Evolutionary conservation across 2,797 vertebrate genomes (phyloP), one percentile per base, ranked within the genome.

Genomic region (Atherinosoma microstoma): DNA sequence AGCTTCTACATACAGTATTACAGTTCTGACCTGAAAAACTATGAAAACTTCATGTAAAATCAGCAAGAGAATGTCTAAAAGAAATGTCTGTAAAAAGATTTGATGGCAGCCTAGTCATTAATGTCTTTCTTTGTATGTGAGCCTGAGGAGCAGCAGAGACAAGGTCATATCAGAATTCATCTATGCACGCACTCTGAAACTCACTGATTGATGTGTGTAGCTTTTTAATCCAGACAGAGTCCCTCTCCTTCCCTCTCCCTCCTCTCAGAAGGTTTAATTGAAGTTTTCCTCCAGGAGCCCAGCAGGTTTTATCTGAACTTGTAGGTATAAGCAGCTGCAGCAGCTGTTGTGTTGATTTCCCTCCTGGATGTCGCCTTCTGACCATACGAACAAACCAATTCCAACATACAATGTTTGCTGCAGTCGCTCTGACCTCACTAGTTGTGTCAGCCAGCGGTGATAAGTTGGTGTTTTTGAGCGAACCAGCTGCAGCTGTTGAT

Each of bases 291-390:
- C 58, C 45, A 16, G 45, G 53, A 58, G 56, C 47, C 30, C 27
- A 58, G 29, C 64, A 67, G 51, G 34, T 78, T 89, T 82, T 82
- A 83, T 78, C 81, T 29, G 60, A 74, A 51, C 62, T 16, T 16
- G 27, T 69, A 62, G 72, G 76, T 47, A 27, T 22, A 3, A 35
- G 64, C 64, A 56, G 61, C 45, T 40, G 71, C 34, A 49, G 67
- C 65, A 57, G 67, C 49, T 2, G 30, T 34, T 51, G 32, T 45
- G 64, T 65, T 64, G 57, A 72, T 74, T 78, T 63, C 64, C 75
- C 59, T 66, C 47, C 61, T 57, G 71, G 65, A 57, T 49, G 62
- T 54, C 11, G 42, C 65, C 36, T 75, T 64, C 70, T 63, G 60
- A 64, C 38, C 10, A 7, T 67, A 58, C 29, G 34, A 34, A 65